Evolutionary conservation across 2,113 vertebrate genomes (phyloP), one percentile per base, ranked within the genome.

Genomic region (Clarias gariepinus): DNA sequence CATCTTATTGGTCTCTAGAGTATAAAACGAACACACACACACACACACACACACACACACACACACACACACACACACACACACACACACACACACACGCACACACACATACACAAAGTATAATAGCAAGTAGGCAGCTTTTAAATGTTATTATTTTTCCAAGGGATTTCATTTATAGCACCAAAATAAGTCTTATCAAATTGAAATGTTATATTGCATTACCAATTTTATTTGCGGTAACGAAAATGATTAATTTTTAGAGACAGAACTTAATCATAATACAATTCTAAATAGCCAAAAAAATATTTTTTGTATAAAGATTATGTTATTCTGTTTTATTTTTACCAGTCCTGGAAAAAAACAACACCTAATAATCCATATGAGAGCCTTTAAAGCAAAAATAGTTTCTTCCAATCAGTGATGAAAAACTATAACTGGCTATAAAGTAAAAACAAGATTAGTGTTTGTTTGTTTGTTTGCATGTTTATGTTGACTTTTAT

Each of bases 1-100:
- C 78, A 87, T 83, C 68, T 82, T 36, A 64, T 85, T 64, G 60
- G 6, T 25, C 55, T 52, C 83, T 10, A 69, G 86, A 83, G 80
- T n/a, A 76, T 55, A 77, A 33, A 69, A 84, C 53, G 76, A 82
- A 76, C 66, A 84, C 57, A 47, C 78, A 36, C 81, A 30, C 81
- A 58, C 69, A 58, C 63, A 68, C 85, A 84, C 47, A 74, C 85
- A 64, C 69, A 60, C 52, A 74, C 71, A 78, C 73, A 76, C 58
- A 81, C 79, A n/a, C 78, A 52, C 88, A 81, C 69, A 55, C 52
- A 68, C 61, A 76, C 47, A 68, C 69, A 77, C 58, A 68, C 60
- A 41, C 77, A 85, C 30, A 64, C 61, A 78, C 69, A 80, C 53
- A 79, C 76, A 28, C 77, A 55, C 87, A 78, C 63, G 28, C 63